phyloP scores from a whole-genome alignment of 2,888 invertebrate genomes.

The Carcina quercana region DNA sequence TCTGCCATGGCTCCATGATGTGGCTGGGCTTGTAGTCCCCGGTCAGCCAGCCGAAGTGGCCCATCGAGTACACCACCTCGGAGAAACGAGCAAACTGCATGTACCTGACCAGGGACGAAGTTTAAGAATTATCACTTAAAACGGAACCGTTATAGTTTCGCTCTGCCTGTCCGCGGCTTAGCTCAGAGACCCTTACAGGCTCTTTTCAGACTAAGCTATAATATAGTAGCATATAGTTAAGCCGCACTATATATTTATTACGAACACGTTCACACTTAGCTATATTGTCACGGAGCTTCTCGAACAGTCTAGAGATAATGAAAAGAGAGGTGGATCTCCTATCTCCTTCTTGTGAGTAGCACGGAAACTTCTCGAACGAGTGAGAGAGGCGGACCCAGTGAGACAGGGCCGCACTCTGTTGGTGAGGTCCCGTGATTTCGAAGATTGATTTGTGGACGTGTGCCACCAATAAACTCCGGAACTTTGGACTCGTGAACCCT shows the following conservation, averaged over 20 bases:
- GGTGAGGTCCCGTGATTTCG: neutral
- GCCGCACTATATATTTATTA: neutral
- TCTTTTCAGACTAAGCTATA: no score
- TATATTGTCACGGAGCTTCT: no score
- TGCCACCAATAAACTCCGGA: no score
- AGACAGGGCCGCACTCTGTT: neutral
- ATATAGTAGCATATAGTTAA: no score
- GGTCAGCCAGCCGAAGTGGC: slow-evolving; percentile 46
- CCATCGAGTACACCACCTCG: slow-evolving; percentile 35
- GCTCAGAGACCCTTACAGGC: no score
- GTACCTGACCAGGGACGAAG: slow-evolving; percentile 30
- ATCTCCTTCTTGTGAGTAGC: no score
- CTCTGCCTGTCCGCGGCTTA: no score
- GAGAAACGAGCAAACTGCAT: slow-evolving; percentile 37
- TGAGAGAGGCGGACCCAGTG: neutral
- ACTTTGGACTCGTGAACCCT: neutral
- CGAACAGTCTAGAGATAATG: no score
- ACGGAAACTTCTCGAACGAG: neutral
- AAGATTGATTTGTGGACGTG: no score
- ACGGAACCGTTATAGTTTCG: no score
- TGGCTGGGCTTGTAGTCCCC: slow-evolving; percentile 30
- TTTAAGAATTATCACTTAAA: neutral
- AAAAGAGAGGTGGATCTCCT: no score
- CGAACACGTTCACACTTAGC: no score
- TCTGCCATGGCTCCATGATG: slow-evolving; percentile 33